Evolutionary conservation across 2,797 vertebrate species (phyloP), one percentile per base, ranked within the genome.

Genomic region (Hapalemur alaotrensis): DNA sequence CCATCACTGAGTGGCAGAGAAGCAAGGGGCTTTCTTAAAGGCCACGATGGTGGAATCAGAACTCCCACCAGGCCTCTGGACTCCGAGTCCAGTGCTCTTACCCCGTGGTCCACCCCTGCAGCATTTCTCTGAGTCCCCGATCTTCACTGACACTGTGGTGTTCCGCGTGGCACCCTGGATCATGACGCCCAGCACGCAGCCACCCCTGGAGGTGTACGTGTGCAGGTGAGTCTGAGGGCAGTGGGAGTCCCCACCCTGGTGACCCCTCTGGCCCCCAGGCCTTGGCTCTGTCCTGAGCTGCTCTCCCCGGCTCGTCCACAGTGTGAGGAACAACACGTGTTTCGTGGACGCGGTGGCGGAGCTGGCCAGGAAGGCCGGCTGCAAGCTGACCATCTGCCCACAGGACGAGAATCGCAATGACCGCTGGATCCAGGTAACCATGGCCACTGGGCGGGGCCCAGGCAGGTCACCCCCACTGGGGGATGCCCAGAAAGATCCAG

Each of bases 161-260:
- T 99, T 99, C 97, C 99, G 98, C 0, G 97, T 99, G 81, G 99
- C 99, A 0, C 99, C 99, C 0, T 99, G 99, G 99, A 99, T 99
- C 97, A 99, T 99, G 99, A 99, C 99, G 0, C 99, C 99, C 94
- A 99, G 99, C 98, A 99, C 99, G 0, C 97, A 98, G 30, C 83
- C 96, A 0, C 99, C 99, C 0, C 38, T 98, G 5, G 99, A 99
- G 96, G 99, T 99, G 32, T 99, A 99, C 0, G 98, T 99, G 91
- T 99, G 99, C 98, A 99, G 98, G 99, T 99, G 82, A 97, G 98
- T 89, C 25, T 57, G 4, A 28, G 46, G 0, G 4, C 9, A 0
- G 5, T 0, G 2, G 17, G 50, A 5, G 14, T 12, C 23, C 72
- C 35, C 14, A 2, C 4, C 12, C 28, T 1, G 2, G 61, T 0